These are phyloP conservation scores for Tragelaphus buxtoni DNA, from an alignment of 2,113 vertebrate genomes.

Conservation along the genomic window DNA sequence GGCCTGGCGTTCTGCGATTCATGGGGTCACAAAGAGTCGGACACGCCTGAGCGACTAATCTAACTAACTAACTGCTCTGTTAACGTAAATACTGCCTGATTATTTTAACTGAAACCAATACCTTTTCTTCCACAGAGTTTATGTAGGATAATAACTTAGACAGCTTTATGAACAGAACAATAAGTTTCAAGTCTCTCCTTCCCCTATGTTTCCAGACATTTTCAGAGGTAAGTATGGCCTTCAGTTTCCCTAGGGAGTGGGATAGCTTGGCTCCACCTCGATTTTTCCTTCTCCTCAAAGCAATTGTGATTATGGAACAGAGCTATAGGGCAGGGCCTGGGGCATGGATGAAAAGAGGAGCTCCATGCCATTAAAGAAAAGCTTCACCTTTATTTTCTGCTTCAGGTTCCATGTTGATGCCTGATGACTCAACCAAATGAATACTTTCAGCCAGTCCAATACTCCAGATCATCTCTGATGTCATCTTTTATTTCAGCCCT, in stretches of 20 bases:
- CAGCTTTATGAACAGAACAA: neutral
- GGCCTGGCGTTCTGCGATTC: too few species aligned
- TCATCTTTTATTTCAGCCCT: neutral
- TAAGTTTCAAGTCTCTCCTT: neutral
- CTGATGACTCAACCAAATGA: neutral
- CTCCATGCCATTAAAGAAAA: neutral
- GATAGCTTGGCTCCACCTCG: accelerated
- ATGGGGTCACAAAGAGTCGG: too few species aligned
- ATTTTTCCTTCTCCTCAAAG: neutral
- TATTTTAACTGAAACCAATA: neutral
- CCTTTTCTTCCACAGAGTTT: neutral
- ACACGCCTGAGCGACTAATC: too few species aligned
- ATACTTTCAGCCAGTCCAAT: neutral
- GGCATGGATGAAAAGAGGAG: accelerated
- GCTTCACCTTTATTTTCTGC: neutral
- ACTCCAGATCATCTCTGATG: neutral
- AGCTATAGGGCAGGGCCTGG: neutral
- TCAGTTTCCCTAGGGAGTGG: neutral
- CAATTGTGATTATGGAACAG: neutral
- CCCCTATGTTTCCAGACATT: accelerated
- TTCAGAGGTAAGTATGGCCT: neutral
- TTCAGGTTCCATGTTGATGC: neutral
- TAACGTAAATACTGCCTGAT: neutral
- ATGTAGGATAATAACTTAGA: neutral
- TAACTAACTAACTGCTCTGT: too few species aligned